Base-by-base conservation (phyloP, 2,797 vertebrate genomes). In the Stomatorhinus walkeri region DNA sequence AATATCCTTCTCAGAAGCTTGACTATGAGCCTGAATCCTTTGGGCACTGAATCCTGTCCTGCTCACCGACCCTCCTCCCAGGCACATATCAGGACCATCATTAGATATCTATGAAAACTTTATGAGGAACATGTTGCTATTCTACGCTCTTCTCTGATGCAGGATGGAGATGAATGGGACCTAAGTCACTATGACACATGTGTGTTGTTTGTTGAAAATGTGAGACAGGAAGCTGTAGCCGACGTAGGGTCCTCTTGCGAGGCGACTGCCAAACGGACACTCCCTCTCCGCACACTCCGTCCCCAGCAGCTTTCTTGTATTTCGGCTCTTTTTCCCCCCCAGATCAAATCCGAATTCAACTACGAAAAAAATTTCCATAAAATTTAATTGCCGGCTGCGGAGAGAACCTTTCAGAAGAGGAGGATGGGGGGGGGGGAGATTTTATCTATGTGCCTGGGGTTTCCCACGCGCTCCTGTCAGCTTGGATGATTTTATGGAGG, bases 171-270 rank as follows among this genome's bases (percentile, higher is more conserved):
- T 40, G 32, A 79, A 79, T 76, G 36, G 61, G 85, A 87, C 64
- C 61, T 24, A 61, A 46, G 51, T 28, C 12, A 59, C 52, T 87
- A 46, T 68, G 52, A 87, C 52, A 19, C 49, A 76, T 36, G 43
- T 84, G 87, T 54, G 28, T 28, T n/a, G 51, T 22, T 61, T 88
- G 89, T 88, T 85, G 56, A 87, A 86, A 59, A 87, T 89, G 72
- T 64, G 89, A 48, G 52, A 48, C 24, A 36, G 46, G 43, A 22
- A 68, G 32, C 81, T 46, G 24, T 51, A 4, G 51, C 54, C 32
- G 32, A 76, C 36, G 56, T 36, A 56, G 43, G 56, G 76, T 83
- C 49, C 36, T 89, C 72, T 2, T 8, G 64, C n/a, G 83, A 89
- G 49, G 87, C 79, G 2, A 40, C 52, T 61, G 72, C 52, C 89